Evolutionary conservation across 2,797 vertebrate genomes (phyloP).

Genomic region (Cygnus olor): DNA sequence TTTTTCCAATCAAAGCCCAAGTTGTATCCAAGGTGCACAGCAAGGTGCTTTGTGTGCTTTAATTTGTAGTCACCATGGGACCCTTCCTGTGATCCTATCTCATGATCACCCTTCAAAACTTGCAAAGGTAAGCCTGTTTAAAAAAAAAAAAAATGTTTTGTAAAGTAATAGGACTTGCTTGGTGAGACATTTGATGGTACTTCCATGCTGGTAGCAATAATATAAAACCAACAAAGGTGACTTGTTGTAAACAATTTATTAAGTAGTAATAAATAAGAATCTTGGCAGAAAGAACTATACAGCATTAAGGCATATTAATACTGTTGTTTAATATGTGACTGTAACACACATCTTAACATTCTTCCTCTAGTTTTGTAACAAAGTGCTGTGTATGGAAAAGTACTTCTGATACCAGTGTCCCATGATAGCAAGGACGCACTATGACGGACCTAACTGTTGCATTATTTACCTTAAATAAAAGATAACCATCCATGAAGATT

Average conservation of each 20-base stretch:
- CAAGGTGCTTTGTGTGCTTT: background rate
- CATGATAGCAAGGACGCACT: background rate
- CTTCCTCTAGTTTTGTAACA: conserved; percentile 15
- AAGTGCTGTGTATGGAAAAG: conserved; percentile 41
- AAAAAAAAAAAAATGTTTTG: too few species aligned
- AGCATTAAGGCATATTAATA: conserved; percentile 45
- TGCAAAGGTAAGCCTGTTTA: background rate
- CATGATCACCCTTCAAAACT: background rate
- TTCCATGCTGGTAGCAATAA: background rate
- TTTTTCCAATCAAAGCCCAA: background rate
- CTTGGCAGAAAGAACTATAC: conserved; percentile 34
- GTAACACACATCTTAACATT: background rate
- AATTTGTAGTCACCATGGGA: background rate
- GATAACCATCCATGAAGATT: background rate
- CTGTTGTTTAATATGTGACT: conserved; percentile 14
- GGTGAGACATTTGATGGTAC: background rate
- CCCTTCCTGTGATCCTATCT: background rate
- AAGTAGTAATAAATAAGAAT: conserved; percentile 53
- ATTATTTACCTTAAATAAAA: conserved; percentile 9
- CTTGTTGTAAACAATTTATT: conserved; percentile 57
- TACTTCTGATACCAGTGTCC: conserved; percentile 15
- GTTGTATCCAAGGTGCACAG: background rate
- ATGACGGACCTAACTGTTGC: background rate
- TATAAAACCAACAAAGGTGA: background rate
- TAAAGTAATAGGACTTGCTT: too few species aligned